phyloP scores from a whole-genome alignment of 2,113 vertebrate species.

The Stegostoma tigrinum region DNA sequence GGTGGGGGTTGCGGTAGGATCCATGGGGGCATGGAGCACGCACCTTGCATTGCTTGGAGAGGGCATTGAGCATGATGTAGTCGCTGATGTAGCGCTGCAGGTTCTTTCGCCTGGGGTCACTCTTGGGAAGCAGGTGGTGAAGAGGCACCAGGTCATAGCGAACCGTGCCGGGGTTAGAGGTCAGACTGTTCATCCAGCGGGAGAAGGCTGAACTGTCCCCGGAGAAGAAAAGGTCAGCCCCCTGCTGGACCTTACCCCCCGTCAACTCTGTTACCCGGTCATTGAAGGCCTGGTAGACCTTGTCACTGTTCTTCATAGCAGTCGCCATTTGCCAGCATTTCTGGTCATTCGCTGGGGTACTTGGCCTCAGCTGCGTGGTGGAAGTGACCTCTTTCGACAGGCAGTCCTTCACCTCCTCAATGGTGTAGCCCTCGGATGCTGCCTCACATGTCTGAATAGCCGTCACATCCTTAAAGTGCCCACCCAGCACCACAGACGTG shows the following conservation, averaged over 20 bases:
- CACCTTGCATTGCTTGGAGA: conserved; percentile 50
- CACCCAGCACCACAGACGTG: conserved; percentile 63
- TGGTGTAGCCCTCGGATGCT: conserved; percentile 54
- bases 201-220: conserved; percentile 51
- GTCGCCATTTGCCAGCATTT: conserved; percentile 51
- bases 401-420: conserved; percentile 60
- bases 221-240: conserved; percentile 55
- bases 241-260: conserved; percentile 55
- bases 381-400: conserved; percentile 57
- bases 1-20: conserved; percentile 45
- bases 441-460: conserved; percentile 66
- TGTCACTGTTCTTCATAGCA: conserved; percentile 47
- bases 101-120: conserved; percentile 43
- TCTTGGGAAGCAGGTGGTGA: conserved; percentile 52
- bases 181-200: conserved; percentile 60
- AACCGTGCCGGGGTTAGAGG: conserved; percentile 56
- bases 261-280: conserved; percentile 57
- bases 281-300: conserved; percentile 61
- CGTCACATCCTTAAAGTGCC: conserved; percentile 59
- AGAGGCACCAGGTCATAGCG: conserved; percentile 61
- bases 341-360: conserved; percentile 40
- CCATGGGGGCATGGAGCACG: conserved; percentile 31
- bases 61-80: conserved; percentile 47
- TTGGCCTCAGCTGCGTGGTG: conserved; percentile 38
- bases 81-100: conserved; percentile 47